Conservation (phyloP, 1,140 invertebrate genomes). For the Ceratosolen solmsi region DNA sequence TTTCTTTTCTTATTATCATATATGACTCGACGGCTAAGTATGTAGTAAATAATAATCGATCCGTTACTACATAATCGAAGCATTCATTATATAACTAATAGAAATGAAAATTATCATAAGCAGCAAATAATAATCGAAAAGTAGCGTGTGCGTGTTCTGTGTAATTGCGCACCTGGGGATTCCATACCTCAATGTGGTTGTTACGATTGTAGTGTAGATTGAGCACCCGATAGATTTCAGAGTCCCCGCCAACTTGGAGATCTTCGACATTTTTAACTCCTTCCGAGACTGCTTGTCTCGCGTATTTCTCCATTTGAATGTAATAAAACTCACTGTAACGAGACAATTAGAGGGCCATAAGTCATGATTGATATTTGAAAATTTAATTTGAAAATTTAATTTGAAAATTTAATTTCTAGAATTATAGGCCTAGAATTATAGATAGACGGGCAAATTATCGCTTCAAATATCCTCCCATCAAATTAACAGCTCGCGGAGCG, state of each 20-base stretch:
- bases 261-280: slow-evolving; percentile 95
- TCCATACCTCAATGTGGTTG: slow-evolving; percentile 99
- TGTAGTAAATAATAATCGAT: background rate
- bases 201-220: slow-evolving; percentile 99
- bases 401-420: background rate
- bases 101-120: background rate
- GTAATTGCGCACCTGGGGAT: slow-evolving; percentile 76
- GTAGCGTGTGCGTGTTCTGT: slow-evolving; percentile 67
- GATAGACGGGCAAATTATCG: too few species aligned
- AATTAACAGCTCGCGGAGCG: slow-evolving; percentile 19
- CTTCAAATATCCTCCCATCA: too few species aligned
- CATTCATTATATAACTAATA: too few species aligned
- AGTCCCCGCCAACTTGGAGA: slow-evolving; percentile 93
- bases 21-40: too few species aligned
- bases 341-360: slow-evolving; percentile 46
- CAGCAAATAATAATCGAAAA: slow-evolving; percentile 55
- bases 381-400: too few species aligned
- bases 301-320: slow-evolving; percentile 99
- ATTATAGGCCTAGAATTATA: background rate
- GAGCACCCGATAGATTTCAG: slow-evolving; percentile 97
- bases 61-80: too few species aligned
- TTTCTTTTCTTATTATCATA: too few species aligned
- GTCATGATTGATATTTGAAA: background rate
- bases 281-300: slow-evolving; percentile 96
- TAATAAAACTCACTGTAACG: slow-evolving; percentile 99